phyloP scores from a whole-genome alignment of 2,888 invertebrate genomes.

The Sceliomorpha sp. region DNA sequence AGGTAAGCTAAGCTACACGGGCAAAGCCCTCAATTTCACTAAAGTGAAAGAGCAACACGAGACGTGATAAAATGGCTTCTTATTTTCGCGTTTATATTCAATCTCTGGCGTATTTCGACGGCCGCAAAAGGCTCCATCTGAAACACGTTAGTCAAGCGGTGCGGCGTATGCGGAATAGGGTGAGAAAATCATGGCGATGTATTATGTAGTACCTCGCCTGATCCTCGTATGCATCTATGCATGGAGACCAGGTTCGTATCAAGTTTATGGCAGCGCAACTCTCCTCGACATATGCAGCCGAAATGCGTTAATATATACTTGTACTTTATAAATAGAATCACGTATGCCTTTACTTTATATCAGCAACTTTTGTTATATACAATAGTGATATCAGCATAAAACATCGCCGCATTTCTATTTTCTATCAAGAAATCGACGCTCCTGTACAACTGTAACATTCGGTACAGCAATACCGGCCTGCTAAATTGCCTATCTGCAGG shows the following conservation, averaged over 20 bases:
- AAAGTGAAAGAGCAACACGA: constrained; percentile 73
- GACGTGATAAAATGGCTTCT: constrained; percentile 78
- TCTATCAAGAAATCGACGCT: too few relatives aligned
- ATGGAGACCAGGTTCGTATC: constrained; percentile 39
- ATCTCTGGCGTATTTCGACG: constrained; percentile 68
- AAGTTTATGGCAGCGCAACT: constrained; percentile 43
- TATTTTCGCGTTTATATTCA: constrained; percentile 80
- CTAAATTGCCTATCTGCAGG: too few relatives aligned
- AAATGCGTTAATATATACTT: constrained; percentile 40
- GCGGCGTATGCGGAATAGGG: constrained; percentile 55
- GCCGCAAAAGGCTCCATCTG: constrained; percentile 75
- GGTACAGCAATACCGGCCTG: too few relatives aligned
- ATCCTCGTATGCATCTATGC: constrained; percentile 67
- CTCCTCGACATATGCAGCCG: constrained; percentile 17
- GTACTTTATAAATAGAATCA: constrained; percentile 35
- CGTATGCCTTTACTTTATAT: neutral
- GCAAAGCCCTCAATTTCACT: constrained; percentile 79
- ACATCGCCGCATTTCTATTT: too few relatives aligned
- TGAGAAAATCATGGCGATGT: constrained; percentile 69
- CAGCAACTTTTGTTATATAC: too few relatives aligned
- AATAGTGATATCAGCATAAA: too few relatives aligned
- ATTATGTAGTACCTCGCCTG: constrained; percentile 75
- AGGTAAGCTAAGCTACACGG: constrained; percentile 38
- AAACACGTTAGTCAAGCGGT: constrained; percentile 73
- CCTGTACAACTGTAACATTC: too few relatives aligned